These are phyloP conservation scores for Onychomys leucogaster DNA, from an alignment of 2,797 vertebrate genomes.

Conservation along the genomic window DNA sequence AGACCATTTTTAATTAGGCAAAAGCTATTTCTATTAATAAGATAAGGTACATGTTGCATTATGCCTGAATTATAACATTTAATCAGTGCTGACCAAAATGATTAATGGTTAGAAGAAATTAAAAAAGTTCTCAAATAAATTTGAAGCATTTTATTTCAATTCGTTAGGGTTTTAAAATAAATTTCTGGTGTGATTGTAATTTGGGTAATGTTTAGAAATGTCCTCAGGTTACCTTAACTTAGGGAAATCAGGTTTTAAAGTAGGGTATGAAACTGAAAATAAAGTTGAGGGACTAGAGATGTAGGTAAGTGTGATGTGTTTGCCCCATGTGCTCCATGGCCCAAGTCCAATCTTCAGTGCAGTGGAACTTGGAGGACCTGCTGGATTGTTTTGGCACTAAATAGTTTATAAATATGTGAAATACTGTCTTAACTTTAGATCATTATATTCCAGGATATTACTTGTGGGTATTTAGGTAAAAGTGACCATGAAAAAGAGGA, in stretches of 20 bases:
- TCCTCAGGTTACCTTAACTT: not conserved
- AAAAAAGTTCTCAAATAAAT: slow-evolving; percentile 30
- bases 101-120: slow-evolving; percentile 13
- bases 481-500: not conserved
- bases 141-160: slow-evolving; percentile 22
- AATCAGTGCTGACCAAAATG: slow-evolving; percentile 9
- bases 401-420: not conserved
- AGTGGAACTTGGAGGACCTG: not conserved
- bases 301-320: not conserved
- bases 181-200: not conserved
- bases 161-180: slow-evolving; percentile 3
- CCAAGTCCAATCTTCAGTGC: not conserved
- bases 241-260: slow-evolving; percentile 5
- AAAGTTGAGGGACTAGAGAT: not conserved
- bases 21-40: slow-evolving; percentile 45
- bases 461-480: not conserved
- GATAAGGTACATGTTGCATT: not conserved
- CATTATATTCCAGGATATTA: slow-evolving; percentile 24
- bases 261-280: not conserved
- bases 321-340: not conserved
- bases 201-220: slow-evolving; percentile 18
- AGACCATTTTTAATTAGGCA: slow-evolving; percentile 26
- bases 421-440: not conserved
- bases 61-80: not conserved
- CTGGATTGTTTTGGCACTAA: not conserved